A percentile compares a stretch with the other conserved stretches of the same genome.
Conservation (phyloP, 2,113 vertebrate genomes). For the Hucho hucho region DNA sequence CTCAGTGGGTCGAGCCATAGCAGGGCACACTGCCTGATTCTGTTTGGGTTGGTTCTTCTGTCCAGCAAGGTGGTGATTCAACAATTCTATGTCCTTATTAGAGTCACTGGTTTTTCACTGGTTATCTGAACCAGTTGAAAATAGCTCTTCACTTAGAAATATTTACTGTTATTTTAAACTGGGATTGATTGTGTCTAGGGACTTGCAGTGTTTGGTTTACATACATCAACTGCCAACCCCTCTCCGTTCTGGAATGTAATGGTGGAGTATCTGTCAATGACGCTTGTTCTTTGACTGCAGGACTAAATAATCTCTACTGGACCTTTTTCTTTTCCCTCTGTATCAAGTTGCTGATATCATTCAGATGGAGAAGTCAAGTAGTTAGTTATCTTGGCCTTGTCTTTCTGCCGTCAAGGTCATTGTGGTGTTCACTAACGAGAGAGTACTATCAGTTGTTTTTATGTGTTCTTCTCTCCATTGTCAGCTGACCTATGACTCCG, state of each 20-base stretch:
- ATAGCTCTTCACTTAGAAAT: background rate
- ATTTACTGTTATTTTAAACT: background rate
- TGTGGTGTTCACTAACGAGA: background rate
- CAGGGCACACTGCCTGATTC: background rate
- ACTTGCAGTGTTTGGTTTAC: background rate
- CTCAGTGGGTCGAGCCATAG: slow-evolving; percentile 19
- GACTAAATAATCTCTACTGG: background rate
- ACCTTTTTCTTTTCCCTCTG: background rate
- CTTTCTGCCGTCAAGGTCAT: background rate
- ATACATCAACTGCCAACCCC: background rate
- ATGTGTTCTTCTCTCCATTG: background rate
- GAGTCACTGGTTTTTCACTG: background rate
- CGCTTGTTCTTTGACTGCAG: background rate
- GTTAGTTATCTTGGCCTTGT: background rate
- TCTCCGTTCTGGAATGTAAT: background rate
- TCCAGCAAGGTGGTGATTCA: slow-evolving; percentile 49
- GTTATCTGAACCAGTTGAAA: background rate
- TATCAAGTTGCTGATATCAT: background rate
- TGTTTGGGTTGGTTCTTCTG: background rate
- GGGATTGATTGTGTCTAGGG: background rate
- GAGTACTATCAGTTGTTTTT: background rate
- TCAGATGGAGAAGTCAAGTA: background rate
- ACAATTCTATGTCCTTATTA: slow-evolving; percentile 23
- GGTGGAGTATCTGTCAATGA: background rate
- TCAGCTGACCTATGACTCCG: background rate